Conservation (phyloP, 2,888 invertebrate genomes). For the Hyposoter didymator region DNA sequence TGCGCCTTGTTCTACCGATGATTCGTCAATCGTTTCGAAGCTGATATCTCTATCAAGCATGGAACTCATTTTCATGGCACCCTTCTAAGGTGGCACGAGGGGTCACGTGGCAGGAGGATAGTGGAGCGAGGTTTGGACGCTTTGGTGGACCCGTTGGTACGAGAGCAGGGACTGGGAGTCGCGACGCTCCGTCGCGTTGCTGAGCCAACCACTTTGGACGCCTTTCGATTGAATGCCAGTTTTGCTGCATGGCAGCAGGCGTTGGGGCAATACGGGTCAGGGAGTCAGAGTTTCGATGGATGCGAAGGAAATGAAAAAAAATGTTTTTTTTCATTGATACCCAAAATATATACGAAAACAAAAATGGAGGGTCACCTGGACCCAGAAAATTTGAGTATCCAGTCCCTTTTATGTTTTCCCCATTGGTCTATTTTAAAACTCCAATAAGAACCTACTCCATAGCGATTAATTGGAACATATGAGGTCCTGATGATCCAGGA, state of each 20-base stretch:
- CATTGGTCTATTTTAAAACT: slow-evolving; percentile 58
- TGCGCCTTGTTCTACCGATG: slow-evolving; percentile 75
- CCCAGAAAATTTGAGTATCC: slow-evolving; percentile 69
- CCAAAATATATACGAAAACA: neutral
- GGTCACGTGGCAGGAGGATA: slow-evolving; percentile 77
- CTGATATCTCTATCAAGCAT: slow-evolving; percentile 55
- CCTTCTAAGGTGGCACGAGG: slow-evolving; percentile 76
- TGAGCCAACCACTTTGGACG: slow-evolving; percentile 82
- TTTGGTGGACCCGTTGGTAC: slow-evolving; percentile 69
- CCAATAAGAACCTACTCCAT: slow-evolving; percentile 79
- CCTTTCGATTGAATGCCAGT: slow-evolving; percentile 66
- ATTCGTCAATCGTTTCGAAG: slow-evolving; percentile 75
- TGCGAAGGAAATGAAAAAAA: neutral
- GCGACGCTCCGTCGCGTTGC: slow-evolving; percentile 73
- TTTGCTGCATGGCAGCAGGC: neutral
- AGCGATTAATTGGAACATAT: slow-evolving; percentile 30
- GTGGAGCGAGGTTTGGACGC: slow-evolving; percentile 61
- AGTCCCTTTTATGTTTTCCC: slow-evolving; percentile 73
- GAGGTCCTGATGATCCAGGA: slow-evolving; percentile 5
- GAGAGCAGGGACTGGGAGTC: slow-evolving; percentile 63
- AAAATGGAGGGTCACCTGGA: slow-evolving; percentile 73
- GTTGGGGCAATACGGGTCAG: neutral
- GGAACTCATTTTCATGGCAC: slow-evolving; percentile 69
- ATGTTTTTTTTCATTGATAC: neutral
- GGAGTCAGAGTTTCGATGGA: neutral